Conservation (phyloP, 2,113 vertebrate genomes). For the Atherinomorus stipes region DNA sequence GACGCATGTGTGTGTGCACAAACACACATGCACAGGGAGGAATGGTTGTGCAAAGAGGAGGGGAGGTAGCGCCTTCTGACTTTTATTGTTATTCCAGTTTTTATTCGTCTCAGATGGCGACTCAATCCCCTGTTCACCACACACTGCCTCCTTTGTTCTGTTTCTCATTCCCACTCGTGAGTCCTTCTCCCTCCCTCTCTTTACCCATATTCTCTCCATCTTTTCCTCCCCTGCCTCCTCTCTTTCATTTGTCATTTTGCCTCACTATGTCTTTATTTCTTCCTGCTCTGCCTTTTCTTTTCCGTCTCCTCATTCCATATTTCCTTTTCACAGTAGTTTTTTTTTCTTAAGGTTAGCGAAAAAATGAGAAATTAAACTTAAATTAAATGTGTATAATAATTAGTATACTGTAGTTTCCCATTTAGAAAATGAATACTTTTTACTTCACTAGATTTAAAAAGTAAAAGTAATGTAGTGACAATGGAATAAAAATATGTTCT, state of each 20-base stretch:
- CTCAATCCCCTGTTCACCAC: conserved; percentile 66
- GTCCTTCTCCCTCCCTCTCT: conserved; percentile 17
- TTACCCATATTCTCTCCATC: conserved; percentile 13
- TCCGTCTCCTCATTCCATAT: not conserved
- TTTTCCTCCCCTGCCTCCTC: conserved; percentile 25
- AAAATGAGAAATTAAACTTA: no score
- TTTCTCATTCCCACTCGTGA: conserved; percentile 27
- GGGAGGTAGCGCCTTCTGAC: conserved; percentile 71
- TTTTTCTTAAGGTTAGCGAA: not conserved
- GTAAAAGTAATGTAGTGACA: no score
- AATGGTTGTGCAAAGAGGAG: conserved; percentile 32
- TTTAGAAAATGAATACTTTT: no score
- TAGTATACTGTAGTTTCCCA: no score
- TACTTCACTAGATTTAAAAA: no score
- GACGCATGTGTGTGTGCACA: not conserved
- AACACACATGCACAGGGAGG: not conserved
- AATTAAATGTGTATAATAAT: not conserved
- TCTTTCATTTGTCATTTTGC: conserved; percentile 34
- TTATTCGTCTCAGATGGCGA: conserved; percentile 80
- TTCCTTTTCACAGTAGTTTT: not conserved
- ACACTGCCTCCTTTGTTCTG: conserved; percentile 79
- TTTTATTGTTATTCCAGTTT: conserved; percentile 82
- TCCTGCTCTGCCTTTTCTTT: not conserved
- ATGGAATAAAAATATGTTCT: no score
- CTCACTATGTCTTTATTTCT: not conserved